These are phyloP conservation scores for Takifugu bimaculatus DNA, from an alignment of 2,113 vertebrate species.

Conservation along the genomic window DNA sequence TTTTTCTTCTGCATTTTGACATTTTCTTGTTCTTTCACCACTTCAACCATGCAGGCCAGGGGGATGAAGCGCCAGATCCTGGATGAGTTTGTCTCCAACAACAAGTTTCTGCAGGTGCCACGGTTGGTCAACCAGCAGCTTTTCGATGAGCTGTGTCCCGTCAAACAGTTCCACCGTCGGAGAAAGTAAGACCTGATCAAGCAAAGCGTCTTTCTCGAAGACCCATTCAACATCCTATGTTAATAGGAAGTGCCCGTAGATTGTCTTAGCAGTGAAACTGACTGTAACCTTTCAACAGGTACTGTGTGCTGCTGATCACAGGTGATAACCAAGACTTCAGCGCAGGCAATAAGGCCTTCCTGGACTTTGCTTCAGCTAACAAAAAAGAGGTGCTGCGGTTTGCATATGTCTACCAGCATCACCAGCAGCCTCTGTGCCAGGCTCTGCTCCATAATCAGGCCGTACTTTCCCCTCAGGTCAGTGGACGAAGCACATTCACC, in stretches of 20 bases:
- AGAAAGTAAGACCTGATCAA: slow-evolving; percentile 82
- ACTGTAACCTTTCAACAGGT: slow-evolving; percentile 65
- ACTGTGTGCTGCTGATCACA: slow-evolving; percentile 88
- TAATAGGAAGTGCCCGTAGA: neutral
- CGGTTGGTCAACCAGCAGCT: slow-evolving; percentile 89
- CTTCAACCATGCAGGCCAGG: slow-evolving; percentile 73
- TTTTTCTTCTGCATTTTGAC: neutral
- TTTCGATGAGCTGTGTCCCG: slow-evolving; percentile 91
- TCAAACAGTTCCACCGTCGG: slow-evolving; percentile 89
- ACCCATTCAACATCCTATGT: neutral
- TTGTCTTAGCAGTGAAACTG: neutral
- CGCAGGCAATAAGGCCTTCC: slow-evolving; percentile 80
- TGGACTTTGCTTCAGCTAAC: slow-evolving; percentile 86
- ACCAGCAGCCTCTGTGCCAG: slow-evolving; percentile 83
- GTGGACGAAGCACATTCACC: slow-evolving; percentile 4
- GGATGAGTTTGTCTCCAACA: slow-evolving; percentile 90
- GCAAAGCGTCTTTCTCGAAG: neutral
- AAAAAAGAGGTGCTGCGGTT: slow-evolving; percentile 87
- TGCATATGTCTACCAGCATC: slow-evolving; percentile 81
- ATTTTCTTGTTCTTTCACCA: neutral
- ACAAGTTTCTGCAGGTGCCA: slow-evolving; percentile 88
- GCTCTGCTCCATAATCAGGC: slow-evolving; percentile 76
- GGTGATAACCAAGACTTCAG: slow-evolving; percentile 76
- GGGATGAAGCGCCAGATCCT: slow-evolving; percentile 90
- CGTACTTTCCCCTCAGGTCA: slow-evolving; percentile 65